phyloP scores from a whole-genome alignment of 1,140 invertebrate species.

The Trachymyrmex septentrionalis region DNA sequence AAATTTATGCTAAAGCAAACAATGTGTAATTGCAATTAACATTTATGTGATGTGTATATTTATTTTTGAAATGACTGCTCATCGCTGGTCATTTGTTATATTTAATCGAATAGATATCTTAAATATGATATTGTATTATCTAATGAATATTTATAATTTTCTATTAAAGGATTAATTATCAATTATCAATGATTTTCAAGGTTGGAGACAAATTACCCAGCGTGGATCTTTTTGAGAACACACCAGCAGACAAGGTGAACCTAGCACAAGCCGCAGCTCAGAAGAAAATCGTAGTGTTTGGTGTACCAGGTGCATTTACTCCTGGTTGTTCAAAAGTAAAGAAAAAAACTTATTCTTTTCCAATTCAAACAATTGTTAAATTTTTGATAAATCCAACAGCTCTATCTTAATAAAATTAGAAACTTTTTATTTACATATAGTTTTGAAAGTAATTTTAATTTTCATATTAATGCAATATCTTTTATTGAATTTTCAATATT shows the following conservation, averaged over 20 bases:
- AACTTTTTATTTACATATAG: background rate
- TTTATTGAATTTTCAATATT: background rate
- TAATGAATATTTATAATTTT: conserved; percentile 7
- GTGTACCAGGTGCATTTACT: conserved; percentile 97
- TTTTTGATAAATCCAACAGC: background rate
- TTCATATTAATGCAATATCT: background rate
- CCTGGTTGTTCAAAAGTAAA: conserved; percentile 96
- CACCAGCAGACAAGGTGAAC: conserved; percentile 95
- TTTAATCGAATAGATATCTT: background rate
- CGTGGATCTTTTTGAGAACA: conserved; percentile 94
- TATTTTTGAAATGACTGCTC: background rate
- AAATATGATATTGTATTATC: background rate
- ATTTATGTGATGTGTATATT: too few relatives aligned
- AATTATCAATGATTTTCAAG: conserved; percentile 84
- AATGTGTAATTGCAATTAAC: background rate
- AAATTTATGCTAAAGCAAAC: background rate
- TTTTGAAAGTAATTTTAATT: background rate
- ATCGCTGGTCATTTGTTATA: background rate
- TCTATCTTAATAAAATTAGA: background rate
- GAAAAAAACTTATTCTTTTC: background rate
- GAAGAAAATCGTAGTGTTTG: conserved; percentile 96
- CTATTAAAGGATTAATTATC: conserved; percentile 7
- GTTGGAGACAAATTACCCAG: conserved; percentile 94
- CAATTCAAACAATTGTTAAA: background rate
- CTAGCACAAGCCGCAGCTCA: conserved; percentile 90